phyloP scores from a whole-genome alignment of 2,888 invertebrate genomes.

The Cryptops parisi region DNA sequence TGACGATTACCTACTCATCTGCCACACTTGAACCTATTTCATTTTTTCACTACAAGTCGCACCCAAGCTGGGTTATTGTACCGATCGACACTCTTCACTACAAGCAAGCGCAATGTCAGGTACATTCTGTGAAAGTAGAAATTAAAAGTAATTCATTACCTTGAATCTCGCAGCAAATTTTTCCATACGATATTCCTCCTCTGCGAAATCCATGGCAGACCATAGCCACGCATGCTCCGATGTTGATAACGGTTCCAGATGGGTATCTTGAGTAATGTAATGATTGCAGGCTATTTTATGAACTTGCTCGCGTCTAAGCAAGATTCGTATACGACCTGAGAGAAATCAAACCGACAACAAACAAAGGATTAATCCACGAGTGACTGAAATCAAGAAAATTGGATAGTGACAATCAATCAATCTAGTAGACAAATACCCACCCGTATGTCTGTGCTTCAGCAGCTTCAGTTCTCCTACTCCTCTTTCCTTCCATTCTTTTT shows the following conservation, averaged over 20 bases:
- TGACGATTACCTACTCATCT: too few species aligned
- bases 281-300: slow-evolving; percentile 32
- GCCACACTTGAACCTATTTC: too few species aligned
- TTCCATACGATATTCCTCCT: slow-evolving; percentile 38
- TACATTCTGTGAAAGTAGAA: too few species aligned
- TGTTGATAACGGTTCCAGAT: slow-evolving; percentile 24
- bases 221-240: slow-evolving; percentile 27
- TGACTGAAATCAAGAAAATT: too few species aligned
- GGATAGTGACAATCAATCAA: too few species aligned
- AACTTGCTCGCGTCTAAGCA: slow-evolving; percentile 68
- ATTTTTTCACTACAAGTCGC: too few species aligned
- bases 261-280: slow-evolving; percentile 24
- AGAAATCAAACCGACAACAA: too few species aligned
- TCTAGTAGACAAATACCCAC: too few species aligned
- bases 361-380: slow-evolving; percentile 1
- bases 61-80: too few species aligned
- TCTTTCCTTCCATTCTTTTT: slow-evolving; percentile 86
- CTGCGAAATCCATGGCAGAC: slow-evolving; percentile 30
- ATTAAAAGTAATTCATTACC: too few species aligned
- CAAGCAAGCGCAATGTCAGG: too few species aligned
- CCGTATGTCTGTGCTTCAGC: slow-evolving; percentile 52
- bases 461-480: slow-evolving; percentile 85
- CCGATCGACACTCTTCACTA: too few species aligned
- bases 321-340: slow-evolving; percentile 41
- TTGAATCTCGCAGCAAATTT: slow-evolving; percentile 72